Evolutionary conservation across 2,888 invertebrate genomes (phyloP).

Genomic region (Andrena praecox): DNA sequence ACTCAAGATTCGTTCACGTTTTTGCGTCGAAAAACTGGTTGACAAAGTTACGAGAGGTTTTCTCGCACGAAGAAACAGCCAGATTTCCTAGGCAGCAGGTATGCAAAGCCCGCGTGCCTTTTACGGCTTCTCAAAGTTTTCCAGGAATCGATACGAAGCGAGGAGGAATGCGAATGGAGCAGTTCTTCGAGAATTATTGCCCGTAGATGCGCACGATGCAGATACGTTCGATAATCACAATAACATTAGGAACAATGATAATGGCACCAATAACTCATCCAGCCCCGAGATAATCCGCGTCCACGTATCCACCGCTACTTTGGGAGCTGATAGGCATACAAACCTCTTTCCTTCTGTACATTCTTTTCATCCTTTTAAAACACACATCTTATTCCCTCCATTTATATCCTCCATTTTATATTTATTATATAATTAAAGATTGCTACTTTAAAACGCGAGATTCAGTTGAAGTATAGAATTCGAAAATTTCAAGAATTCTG

Average conservation of each 20-base stretch:
- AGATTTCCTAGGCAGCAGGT: conserved; percentile 20
- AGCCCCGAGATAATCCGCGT: background rate
- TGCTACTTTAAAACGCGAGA: no score
- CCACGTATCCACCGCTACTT: conserved; percentile 30
- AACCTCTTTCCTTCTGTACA: background rate
- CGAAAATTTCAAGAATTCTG: no score
- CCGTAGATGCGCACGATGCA: conserved; percentile 42
- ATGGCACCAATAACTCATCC: conserved; percentile 49
- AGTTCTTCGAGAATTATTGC: conserved; percentile 48
- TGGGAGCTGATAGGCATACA: background rate
- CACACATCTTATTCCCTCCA: background rate
- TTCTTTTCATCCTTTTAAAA: background rate
- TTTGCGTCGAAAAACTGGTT: background rate
- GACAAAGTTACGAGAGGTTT: conserved; percentile 7
- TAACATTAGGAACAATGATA: conserved; percentile 42
- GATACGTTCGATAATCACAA: conserved; percentile 44
- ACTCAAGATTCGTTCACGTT: no score
- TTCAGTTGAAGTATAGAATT: no score
- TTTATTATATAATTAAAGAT: no score
- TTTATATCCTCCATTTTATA: no score
- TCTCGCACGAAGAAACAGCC: background rate
- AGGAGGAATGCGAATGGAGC: conserved; percentile 41
- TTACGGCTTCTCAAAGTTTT: conserved; percentile 58
- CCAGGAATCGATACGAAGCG: conserved; percentile 60
- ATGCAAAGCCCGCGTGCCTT: conserved; percentile 18